Base-by-base conservation (phyloP, 2,888 invertebrate genomes). In the Metopia argyrocephala region DNA sequence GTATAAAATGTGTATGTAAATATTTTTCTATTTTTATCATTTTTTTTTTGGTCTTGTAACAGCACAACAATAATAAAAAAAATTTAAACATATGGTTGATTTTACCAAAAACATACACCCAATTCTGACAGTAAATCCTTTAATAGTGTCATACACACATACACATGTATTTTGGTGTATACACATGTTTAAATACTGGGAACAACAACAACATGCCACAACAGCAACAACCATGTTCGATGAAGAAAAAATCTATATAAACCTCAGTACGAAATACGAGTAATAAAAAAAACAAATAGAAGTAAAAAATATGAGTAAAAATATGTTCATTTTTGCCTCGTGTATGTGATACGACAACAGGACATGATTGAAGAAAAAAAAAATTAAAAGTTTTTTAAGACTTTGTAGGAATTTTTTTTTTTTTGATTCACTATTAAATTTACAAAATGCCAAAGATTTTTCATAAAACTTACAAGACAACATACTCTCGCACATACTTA, bases 371-470 rank as follows among this genome's bases (percentile, higher is more conserved):
- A 27, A 38, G 25, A 0, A 48, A 76, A 69, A 57, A 20, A 57
- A 52, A 1, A 28, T 25, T 20, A 18, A 65, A 70, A 65, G 20
- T 61, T 66, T 70, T 66, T 48, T 48, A 64, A 66, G 69, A 50
- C 56, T 62, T 61, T 38, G 50, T n/a, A n/a, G n/a, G 54, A 48
- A 50, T 78, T 65, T 62, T 56, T 61, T 31, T 25, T 2, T 21
- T 59, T 66, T 66, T 21, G 6, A 18, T 75, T 48, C 25, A 18
- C 57, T 64, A n/a, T 27, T 18, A 64, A 73, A 57, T 76, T 68
- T 64, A 65, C 57, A 57, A 80, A 76, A 80, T 73, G 21, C 76
- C 73, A 73, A 73, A 76, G 57, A 75, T 70, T 79, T 71, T 61
- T 65, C 56, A 69, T 57, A 69, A 31, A 73, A 23, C 56, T 27